Conservation (phyloP, 1,140 invertebrate species). For the Caenorhabditis elegans region DNA sequence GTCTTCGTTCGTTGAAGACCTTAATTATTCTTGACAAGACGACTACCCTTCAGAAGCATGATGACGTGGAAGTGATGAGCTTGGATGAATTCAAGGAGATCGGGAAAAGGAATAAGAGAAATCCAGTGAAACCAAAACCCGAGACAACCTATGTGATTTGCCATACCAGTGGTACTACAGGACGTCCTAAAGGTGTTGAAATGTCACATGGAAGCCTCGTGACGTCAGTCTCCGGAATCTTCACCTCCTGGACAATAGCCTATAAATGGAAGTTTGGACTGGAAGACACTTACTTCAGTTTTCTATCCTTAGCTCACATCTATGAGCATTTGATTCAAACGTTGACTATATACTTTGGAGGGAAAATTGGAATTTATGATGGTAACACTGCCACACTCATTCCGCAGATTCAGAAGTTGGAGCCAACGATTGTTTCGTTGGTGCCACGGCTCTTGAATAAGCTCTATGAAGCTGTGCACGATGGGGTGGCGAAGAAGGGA, state of each 20-base stretch:
- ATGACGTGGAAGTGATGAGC: background rate
- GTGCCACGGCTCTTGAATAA: slow-evolving; percentile 69
- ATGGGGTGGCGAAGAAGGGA: slow-evolving; percentile 39
- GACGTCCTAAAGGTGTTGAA: slow-evolving; percentile 91
- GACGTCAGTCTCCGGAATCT: slow-evolving; percentile 76
- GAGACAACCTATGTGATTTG: slow-evolving; percentile 88
- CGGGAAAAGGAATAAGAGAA: slow-evolving; percentile 37
- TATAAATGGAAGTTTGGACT: slow-evolving; percentile 21
- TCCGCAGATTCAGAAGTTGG: slow-evolving; percentile 66
- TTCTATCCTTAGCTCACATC: slow-evolving; percentile 56
- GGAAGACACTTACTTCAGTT: slow-evolving; percentile 52
- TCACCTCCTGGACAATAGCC: slow-evolving; percentile 50
- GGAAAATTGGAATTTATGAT: slow-evolving; percentile 67
- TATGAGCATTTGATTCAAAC: slow-evolving; percentile 66
- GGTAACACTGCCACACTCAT: slow-evolving; percentile 68
- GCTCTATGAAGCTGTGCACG: slow-evolving; percentile 66
- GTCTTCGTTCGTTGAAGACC: slow-evolving; percentile 48
- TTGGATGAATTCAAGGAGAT: slow-evolving; percentile 43
- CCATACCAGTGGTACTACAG: slow-evolving; percentile 92
- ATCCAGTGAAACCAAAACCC: slow-evolving; percentile 74
- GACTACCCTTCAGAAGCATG: background rate
- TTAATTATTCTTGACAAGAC: slow-evolving; percentile 46
- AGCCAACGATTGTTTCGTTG: slow-evolving; percentile 68
- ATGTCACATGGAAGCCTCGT: slow-evolving; percentile 88
- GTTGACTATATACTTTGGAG: slow-evolving; percentile 58